Percentiles rank a stretch among this genome's conserved stretches.
phyloP scores from a whole-genome alignment of 2,888 invertebrate species.

The Desoria tigrina region DNA sequence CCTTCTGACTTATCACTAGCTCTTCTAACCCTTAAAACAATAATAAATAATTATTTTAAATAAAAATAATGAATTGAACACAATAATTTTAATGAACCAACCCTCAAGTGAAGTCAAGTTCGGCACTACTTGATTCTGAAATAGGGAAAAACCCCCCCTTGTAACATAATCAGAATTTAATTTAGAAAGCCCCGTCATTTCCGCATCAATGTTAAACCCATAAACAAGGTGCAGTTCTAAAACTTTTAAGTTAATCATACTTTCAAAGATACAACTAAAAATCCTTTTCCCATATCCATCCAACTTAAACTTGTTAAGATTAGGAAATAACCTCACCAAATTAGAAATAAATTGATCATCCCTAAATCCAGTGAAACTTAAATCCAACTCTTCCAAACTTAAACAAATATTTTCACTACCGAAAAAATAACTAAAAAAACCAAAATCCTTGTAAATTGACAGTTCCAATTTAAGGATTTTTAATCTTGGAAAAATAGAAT shows the following conservation, averaged over 20 bases:
- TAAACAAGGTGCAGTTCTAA: constrained; percentile 42
- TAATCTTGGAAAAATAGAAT: no score
- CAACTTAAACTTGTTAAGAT: constrained; percentile 31
- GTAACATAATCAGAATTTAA: constrained; percentile 32
- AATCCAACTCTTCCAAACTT: no score
- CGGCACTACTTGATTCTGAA: constrained; percentile 25
- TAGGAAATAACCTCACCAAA: no score
- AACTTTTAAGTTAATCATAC: constrained; percentile 37
- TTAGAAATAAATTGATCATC: no score
- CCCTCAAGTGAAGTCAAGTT: constrained; percentile 34
- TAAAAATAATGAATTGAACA: background rate
- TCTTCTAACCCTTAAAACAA: constrained; percentile 26
- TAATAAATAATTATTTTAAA: background rate
- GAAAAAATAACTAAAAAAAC: no score
- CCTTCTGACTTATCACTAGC: constrained; percentile 40
- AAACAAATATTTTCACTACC: no score
- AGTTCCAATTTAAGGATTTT: no score
- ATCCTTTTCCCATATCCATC: constrained; percentile 45
- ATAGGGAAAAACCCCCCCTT: constrained; percentile 21
- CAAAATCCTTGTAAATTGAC: no score
- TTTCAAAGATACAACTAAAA: constrained; percentile 36
- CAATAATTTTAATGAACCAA: constrained; percentile 28
- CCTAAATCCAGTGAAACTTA: no score
- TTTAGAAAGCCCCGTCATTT: constrained; percentile 39
- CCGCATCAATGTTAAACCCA: constrained; percentile 46